Conservation (phyloP, 2,113 vertebrate genomes). For the Cyprinus carpio region DNA sequence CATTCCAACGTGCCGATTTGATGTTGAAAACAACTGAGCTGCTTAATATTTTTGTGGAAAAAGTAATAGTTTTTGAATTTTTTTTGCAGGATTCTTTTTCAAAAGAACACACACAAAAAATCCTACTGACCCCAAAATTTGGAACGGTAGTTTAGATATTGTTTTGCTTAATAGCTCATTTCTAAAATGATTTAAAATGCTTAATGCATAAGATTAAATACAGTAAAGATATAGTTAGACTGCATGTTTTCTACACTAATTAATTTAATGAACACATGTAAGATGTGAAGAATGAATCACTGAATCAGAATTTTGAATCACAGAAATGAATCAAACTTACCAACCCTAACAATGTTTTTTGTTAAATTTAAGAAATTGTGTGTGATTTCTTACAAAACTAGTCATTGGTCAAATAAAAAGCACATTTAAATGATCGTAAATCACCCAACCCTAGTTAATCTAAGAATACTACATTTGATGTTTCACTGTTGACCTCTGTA, state of each 20-base stretch:
- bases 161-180: background rate
- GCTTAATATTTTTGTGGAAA: too few relatives aligned
- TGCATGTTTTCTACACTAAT: background rate
- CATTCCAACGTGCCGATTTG: too few relatives aligned
- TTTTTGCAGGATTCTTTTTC: too few relatives aligned
- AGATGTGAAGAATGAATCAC: background rate
- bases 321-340: background rate
- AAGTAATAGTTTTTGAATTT: too few relatives aligned
- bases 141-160: background rate
- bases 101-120: too few relatives aligned
- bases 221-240: background rate
- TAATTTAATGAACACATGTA: background rate
- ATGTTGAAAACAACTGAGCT: too few relatives aligned
- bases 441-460: background rate
- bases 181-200: background rate
- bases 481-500: too few relatives aligned
- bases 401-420: background rate
- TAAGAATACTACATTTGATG: background rate
- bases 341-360: background rate
- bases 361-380: background rate
- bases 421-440: background rate
- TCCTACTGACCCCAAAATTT: background rate
- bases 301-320: background rate
- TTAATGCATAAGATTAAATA: background rate
- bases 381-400: background rate